Percentiles rank a stretch among this genome's conserved stretches.
phyloP scores from a whole-genome alignment of 2,797 vertebrate species.

The Margarornis squamiger region DNA sequence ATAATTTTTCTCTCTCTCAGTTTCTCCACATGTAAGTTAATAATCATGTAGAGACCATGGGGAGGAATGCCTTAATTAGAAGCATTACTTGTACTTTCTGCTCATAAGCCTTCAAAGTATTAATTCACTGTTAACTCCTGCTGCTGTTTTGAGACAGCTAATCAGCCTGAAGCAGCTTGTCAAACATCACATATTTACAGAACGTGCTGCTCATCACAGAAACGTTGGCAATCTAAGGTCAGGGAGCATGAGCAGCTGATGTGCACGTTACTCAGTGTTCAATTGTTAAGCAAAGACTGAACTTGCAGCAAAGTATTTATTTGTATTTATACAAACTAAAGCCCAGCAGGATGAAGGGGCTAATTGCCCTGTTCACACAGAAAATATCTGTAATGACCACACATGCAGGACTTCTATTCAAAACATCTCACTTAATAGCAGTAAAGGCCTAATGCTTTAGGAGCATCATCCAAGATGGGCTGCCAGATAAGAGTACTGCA shows the following conservation, averaged over 20 bases:
- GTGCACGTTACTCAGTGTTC: neutral
- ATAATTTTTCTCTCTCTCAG: neutral
- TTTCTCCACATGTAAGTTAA: neutral
- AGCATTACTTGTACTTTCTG: neutral
- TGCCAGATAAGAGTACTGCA: neutral
- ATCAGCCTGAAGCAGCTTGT: neutral
- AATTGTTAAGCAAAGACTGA: neutral
- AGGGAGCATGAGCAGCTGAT: neutral
- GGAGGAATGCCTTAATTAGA: neutral
- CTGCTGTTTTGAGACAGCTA: neutral
- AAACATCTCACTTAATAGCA: neutral
- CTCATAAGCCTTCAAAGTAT: neutral
- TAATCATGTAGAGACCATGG: neutral
- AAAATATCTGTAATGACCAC: neutral
- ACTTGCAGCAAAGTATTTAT: neutral
- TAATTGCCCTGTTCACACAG: neutral
- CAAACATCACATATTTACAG: accelerated
- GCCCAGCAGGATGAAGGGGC: neutral
- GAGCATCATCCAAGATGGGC: neutral
- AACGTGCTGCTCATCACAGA: neutral
- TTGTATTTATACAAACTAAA: neutral
- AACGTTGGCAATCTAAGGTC: accelerated
- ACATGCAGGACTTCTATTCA: neutral
- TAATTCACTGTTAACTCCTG: neutral
- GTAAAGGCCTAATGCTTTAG: neutral